phyloP scores from a whole-genome alignment of 2,888 invertebrate genomes.

The Chydorus sphaericus region DNA sequence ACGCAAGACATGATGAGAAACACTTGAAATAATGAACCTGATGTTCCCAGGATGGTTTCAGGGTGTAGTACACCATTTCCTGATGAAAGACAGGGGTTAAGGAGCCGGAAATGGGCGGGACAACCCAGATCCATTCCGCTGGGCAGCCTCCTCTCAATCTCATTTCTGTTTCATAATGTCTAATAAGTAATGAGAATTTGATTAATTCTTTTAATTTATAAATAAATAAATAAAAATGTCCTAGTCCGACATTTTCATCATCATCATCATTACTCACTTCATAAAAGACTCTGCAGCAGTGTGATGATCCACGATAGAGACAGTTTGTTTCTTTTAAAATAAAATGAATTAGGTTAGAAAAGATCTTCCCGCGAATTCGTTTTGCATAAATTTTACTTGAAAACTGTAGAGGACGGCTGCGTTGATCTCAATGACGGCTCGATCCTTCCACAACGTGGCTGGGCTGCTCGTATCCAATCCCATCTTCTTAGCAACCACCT shows the following conservation, averaged over 20 bases:
- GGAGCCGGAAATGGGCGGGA: slow-evolving; percentile 40
- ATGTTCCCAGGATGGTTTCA: slow-evolving; percentile 81
- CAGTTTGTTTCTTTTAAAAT: slow-evolving; percentile 50
- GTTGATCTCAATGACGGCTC: slow-evolving; percentile 77
- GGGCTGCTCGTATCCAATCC: slow-evolving; percentile 74
- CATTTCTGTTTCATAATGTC: slow-evolving; percentile 32
- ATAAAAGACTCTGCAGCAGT: slow-evolving; percentile 84
- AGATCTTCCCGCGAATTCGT: neutral
- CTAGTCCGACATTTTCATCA: neutral
- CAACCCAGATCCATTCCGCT: slow-evolving; percentile 40
- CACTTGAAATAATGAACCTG: slow-evolving; percentile 46
- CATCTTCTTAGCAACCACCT: slow-evolving; percentile 69
- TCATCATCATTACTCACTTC: slow-evolving; percentile 22
- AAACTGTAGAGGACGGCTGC: slow-evolving; percentile 83
- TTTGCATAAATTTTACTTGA: slow-evolving; percentile 40
- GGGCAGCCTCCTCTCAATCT: slow-evolving; percentile 35
- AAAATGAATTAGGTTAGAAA: neutral
- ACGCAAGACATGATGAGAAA: neutral
- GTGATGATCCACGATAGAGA: slow-evolving; percentile 91
- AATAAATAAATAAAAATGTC: no score
- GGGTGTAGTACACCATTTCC: slow-evolving; percentile 67
- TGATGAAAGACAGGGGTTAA: slow-evolving; percentile 40
- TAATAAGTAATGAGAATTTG: no score
- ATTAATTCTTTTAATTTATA: no score
- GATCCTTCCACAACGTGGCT: slow-evolving; percentile 83